Base-by-base conservation (phyloP, 2,113 vertebrate genomes). In the Odobenus rosmarus region DNA sequence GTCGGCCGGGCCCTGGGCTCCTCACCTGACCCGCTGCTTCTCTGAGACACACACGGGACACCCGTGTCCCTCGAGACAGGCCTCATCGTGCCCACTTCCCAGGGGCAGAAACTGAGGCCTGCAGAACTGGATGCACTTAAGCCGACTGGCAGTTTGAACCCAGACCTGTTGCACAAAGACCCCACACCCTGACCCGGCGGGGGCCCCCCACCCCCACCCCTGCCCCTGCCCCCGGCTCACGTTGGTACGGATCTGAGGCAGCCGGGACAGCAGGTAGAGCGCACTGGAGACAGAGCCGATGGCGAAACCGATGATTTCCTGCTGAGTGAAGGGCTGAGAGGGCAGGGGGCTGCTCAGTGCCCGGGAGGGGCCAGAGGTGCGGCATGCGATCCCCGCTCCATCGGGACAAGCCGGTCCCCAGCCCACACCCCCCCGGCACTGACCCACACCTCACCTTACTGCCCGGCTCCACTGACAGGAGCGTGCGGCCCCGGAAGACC, bases 231-330 rank as follows among this genome's bases (percentile, higher is more conserved):
- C 6, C 1, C 18, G 31, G 98, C 99, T 99, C 98, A 99, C 99
- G 1, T 99, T 99, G 5, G 99, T 99, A 98, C 98, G 98, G 85
- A 99, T 99, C 98, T 99, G 99, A 1, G 99, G 99, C 36, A 99
- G 92, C 24, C 99, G 99, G 93, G 99, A 99, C 69, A 98, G 98
- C 88, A 99, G 99, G 98, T 99, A 99, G 7, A 99, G 98, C 81
- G 99, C 51, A 0, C 99, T 99, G 10, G 99, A 99, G 83, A 99
- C 0, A 0, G 99, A 99, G 53, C 99, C 99, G 0, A 99, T 98
- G 51, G 98, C 64, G 23, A 99, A 99, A 18, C 99, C 99, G 0
- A 99, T 33, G 33, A 99, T 99, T 96, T 99, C 99, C 46, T 98
- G 99, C 51, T 97, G 96, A 51, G 97, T 99, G 98, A 99, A 99